A percentile compares a stretch with the other conserved stretches of the same genome.
These are phyloP conservation scores for Penelope pileata DNA, from an alignment of 2,113 vertebrate species.

Conservation along the genomic window DNA sequence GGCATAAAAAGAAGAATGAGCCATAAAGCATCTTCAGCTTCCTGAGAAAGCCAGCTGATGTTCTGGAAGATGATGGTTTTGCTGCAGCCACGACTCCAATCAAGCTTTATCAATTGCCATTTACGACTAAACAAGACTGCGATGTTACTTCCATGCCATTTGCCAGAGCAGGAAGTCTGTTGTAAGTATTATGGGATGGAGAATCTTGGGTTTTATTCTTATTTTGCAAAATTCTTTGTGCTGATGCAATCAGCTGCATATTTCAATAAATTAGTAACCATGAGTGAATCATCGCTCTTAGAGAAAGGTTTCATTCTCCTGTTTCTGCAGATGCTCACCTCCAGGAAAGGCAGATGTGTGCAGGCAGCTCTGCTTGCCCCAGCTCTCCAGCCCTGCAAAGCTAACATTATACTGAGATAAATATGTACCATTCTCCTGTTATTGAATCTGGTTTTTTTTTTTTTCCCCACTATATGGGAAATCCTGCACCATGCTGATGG, in stretches of 20 bases:
- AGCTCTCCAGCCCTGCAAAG: not conserved
- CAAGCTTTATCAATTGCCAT: not conserved
- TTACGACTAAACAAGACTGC: not conserved
- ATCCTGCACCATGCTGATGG: conserved; percentile 14
- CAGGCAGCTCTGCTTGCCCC: not conserved
- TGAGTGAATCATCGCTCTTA: not conserved
- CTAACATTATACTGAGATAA: conserved; percentile 72
- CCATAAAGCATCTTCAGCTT: not conserved
- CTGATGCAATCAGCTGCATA: not conserved
- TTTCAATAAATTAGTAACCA: not conserved
- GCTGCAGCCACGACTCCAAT: not conserved
- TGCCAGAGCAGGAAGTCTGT: not conserved
- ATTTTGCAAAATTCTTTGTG: not conserved
- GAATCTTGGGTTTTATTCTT: not conserved
- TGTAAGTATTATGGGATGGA: not conserved
- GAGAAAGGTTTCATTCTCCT: not conserved
- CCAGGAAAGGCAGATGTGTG: not conserved
- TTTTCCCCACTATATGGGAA: not conserved
- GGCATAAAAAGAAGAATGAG: not conserved
- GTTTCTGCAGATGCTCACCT: not conserved
- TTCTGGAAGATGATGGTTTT: not conserved
- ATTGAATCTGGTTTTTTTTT: not conserved
- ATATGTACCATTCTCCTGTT: conserved; percentile 36
- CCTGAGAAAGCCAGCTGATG: not conserved
- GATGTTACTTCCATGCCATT: not conserved